Conservation (phyloP, 1,140 invertebrate genomes). For the Platyscapa corneri region DNA sequence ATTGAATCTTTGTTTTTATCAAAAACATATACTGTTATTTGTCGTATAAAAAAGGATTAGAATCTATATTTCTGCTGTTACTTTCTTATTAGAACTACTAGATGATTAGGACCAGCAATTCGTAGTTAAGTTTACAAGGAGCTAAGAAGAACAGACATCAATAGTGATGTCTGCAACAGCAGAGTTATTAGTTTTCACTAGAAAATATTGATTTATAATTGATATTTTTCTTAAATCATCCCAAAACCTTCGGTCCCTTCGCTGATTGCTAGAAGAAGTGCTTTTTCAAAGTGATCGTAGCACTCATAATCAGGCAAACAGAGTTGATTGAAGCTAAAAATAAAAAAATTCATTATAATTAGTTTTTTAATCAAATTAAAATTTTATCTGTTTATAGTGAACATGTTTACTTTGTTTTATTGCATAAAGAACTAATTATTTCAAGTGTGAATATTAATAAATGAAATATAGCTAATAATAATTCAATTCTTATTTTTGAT, state of each 20-base stretch:
- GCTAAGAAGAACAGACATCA: slow-evolving; percentile 39
- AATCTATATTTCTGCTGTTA: slow-evolving; percentile 30
- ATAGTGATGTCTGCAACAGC: slow-evolving; percentile 37
- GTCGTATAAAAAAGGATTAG: slow-evolving; percentile 51
- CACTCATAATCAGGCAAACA: slow-evolving; percentile 95
- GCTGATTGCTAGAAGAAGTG: slow-evolving; percentile 91
- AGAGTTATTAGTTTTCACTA: slow-evolving; percentile 48
- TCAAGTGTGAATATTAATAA: not conserved
- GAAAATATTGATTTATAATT: slow-evolving; percentile 46
- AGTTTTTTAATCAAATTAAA: not conserved
- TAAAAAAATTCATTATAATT: slow-evolving; percentile 46
- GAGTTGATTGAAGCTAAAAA: slow-evolving; percentile 93
- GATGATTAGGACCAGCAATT: slow-evolving; percentile 45
- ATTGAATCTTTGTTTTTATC: slow-evolving; percentile 48
- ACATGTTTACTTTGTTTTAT: no score
- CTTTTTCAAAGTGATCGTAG: slow-evolving; percentile 94
- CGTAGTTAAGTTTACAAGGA: slow-evolving; percentile 40
- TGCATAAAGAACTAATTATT: not conserved
- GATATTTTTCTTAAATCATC: slow-evolving; percentile 81
- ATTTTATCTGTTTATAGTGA: no score
- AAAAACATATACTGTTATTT: slow-evolving; percentile 49
- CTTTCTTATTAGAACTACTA: slow-evolving; percentile 35
- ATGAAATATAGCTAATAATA: no score
- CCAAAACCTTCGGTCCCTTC: slow-evolving; percentile 97
- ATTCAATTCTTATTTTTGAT: no score